Evolutionary conservation across 2,113 vertebrate species (phyloP).

Genomic region (Isurus oxyrinchus): DNA sequence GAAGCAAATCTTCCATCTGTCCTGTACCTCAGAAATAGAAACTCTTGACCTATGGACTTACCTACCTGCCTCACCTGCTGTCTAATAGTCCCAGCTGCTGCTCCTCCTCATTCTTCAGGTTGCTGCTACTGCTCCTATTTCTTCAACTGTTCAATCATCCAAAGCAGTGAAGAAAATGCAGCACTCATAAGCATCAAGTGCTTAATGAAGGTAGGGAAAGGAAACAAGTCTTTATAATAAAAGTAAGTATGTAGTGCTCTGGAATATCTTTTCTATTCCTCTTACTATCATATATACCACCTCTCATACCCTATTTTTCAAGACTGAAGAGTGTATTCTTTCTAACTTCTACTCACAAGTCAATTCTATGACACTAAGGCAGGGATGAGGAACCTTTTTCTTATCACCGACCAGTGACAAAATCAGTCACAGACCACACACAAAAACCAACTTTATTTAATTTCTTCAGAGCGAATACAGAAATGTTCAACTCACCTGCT

Average conservation of each 20-base stretch:
- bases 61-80: background rate
- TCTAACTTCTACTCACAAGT: background rate
- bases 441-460: too few relatives aligned
- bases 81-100: background rate
- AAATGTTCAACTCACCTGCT: too few relatives aligned
- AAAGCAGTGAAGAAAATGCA: background rate
- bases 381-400: too few relatives aligned
- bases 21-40: background rate
- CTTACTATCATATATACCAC: background rate
- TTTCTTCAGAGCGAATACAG: too few relatives aligned
- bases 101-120: background rate
- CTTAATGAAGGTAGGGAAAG: background rate
- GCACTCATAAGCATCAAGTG: background rate
- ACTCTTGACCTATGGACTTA: background rate
- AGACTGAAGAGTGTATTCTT: background rate
- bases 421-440: too few relatives aligned
- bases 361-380: background rate
- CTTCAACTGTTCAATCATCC: background rate
- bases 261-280: background rate
- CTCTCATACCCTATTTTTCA: background rate
- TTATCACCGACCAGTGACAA: too few relatives aligned
- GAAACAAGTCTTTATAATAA: background rate
- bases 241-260: background rate
- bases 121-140: background rate
- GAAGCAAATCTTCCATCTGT: background rate